phyloP scores from a whole-genome alignment of 2,797 vertebrate species.

The Fistularia tabacaria region DNA sequence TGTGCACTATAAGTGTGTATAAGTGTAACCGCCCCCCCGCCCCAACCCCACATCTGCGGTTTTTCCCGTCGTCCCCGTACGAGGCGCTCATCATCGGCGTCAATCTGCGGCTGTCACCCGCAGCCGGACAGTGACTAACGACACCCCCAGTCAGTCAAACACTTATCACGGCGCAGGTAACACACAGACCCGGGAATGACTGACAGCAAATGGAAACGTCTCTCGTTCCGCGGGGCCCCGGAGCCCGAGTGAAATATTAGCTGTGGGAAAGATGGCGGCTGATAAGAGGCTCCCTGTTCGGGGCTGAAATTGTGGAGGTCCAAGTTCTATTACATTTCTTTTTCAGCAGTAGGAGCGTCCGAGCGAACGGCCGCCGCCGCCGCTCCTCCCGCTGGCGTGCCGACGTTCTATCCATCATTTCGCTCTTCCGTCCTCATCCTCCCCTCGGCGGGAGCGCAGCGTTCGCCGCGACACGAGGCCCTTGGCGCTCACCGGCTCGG shows the following conservation, averaged over 20 bases:
- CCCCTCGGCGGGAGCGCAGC: too few relatives aligned
- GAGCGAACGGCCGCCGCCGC: background rate
- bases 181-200: slow-evolving; percentile 72
- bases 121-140: slow-evolving; percentile 76
- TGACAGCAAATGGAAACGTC: slow-evolving; percentile 79
- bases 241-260: slow-evolving; percentile 72
- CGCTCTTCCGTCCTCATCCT: too few relatives aligned
- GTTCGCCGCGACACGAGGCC: too few relatives aligned
- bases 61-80: slow-evolving; percentile 26
- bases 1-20: slow-evolving; percentile 15
- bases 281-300: slow-evolving; percentile 66
- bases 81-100: slow-evolving; percentile 57
- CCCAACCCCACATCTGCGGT: background rate
- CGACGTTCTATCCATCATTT: too few relatives aligned
- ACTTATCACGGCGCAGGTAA: slow-evolving; percentile 79
- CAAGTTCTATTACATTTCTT: slow-evolving; percentile 60
- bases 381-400: too few relatives aligned
- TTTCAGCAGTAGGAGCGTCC: slow-evolving; percentile 16
- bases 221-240: slow-evolving; percentile 64
- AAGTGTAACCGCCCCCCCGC: slow-evolving; percentile 13
- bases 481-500: too few relatives aligned
- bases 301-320: slow-evolving; percentile 60
- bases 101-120: slow-evolving; percentile 67
- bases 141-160: slow-evolving; percentile 73
- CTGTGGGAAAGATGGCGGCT: slow-evolving; percentile 63